Conservation (phyloP, 2,797 vertebrate species). For the Gila robusta region DNA sequence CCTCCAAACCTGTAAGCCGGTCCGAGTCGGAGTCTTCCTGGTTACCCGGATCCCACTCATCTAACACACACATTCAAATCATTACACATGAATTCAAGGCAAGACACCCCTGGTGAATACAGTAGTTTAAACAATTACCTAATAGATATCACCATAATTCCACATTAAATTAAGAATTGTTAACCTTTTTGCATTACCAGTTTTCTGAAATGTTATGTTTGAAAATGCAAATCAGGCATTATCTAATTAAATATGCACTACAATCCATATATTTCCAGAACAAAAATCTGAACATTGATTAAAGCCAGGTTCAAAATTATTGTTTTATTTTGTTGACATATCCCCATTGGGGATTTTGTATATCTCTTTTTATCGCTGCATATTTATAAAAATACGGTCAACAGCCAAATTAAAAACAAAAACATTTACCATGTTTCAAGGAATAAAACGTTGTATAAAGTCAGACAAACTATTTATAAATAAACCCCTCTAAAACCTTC, state of each 20-base stretch:
- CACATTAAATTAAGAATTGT: neutral
- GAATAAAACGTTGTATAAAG: neutral
- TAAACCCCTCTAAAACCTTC: neutral
- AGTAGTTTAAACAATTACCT: neutral
- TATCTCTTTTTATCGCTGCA: neutral
- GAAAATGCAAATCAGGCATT: neutral
- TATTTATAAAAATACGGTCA: neutral
- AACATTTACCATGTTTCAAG: neutral
- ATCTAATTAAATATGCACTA: neutral
- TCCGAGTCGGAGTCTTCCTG: constrained; percentile 74
- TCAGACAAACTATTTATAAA: neutral
- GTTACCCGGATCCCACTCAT: constrained; percentile 82
- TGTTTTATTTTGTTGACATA: no score
- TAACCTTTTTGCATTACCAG: neutral
- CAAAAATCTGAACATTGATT: neutral
- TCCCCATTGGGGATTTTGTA: neutral
- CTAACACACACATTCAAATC: constrained; percentile 70
- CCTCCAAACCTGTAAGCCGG: constrained; percentile 82
- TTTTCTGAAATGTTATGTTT: neutral
- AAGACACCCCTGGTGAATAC: neutral
- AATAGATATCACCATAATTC: neutral
- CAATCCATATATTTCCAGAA: neutral
- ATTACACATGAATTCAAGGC: neutral
- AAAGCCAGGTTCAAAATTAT: neutral
- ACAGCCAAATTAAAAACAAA: neutral